Evolutionary conservation across 1,140 invertebrate genomes (phyloP), one percentile per base, ranked within the genome.

Genomic region (Mizuhopecten yessoensis): DNA sequence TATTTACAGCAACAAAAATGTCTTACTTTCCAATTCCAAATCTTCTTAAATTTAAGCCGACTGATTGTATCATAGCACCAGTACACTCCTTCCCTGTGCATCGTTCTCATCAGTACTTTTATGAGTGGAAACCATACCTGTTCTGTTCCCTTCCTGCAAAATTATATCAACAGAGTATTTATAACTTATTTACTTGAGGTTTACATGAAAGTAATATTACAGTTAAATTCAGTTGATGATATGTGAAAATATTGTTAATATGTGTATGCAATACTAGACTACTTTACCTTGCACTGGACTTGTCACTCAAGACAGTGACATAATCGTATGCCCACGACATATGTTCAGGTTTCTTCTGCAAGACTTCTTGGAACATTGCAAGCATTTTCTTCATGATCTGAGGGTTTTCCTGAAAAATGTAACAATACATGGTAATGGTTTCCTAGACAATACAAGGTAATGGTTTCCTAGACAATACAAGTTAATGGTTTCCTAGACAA

Each of bases 11-110:
- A n/a, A n/a, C n/a, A n/a, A n/a, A 29, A 75, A 75, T 29, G 0
- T 75, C 57, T 75, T 29, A 75, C 57, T 75, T 75, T 75, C 57
- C 57, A 75, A 11, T 75, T 75, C 57, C 57, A 75, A n/a, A 75
- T 75, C 57, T 75, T 75, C 57, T 29, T 5, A 75, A 75, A 17
- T 29, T 75, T 75, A 3, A 29, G n/a, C 57, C 29, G 57, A 29
- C 57, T 75, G 57, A 75, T 29, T 17, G 17, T 75, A 11, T 29
- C 9, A 1, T 3, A 5, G 29, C 57, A 75, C n/a, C 9, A 3
- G n/a, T 75, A 17, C 57, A 75, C 57, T 75, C 57, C 57, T 75
- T 75, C 29, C 57, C 57, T 75, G 57, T 75, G 57, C 57, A 75
- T 75, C 1, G 57, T 29, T 75, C n/a, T 75, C 57, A 29, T 75